phyloP scores from a whole-genome alignment of 1,140 invertebrate species.

The Pollicipes pollicipes region DNA sequence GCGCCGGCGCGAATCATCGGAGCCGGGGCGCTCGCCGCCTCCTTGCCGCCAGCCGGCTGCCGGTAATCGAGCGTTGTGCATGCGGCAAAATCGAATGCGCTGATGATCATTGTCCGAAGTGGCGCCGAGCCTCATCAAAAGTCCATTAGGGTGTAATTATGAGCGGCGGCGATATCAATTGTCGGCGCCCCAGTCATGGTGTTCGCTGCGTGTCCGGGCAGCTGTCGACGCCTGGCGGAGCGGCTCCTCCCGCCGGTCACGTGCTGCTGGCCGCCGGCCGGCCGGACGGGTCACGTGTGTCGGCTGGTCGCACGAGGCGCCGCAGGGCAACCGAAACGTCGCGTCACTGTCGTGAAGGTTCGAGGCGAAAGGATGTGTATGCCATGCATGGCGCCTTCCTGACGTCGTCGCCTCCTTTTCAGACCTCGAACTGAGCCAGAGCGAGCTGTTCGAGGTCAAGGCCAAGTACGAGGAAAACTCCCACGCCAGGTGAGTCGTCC shows the following conservation, averaged over 20 bases:
- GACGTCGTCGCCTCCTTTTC: background rate
- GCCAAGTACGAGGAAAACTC: conserved; percentile 17
- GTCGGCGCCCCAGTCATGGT: background rate
- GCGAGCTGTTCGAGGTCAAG: conserved; percentile 18
- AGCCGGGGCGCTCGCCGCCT: background rate
- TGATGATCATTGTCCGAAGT: background rate
- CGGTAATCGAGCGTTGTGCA: background rate
- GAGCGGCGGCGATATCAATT: background rate
- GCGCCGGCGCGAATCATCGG: background rate
- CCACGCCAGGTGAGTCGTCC: conserved; percentile 13
- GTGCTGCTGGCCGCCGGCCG: too few relatives aligned
- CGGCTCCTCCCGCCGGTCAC: background rate
- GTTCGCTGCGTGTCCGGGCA: background rate
- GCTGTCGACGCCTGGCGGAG: background rate
- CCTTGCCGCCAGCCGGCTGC: background rate
- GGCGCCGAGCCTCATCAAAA: background rate
- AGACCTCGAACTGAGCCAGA: conserved; percentile 15
- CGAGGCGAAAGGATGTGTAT: too few relatives aligned
- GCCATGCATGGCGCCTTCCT: too few relatives aligned
- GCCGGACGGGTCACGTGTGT: too few relatives aligned
- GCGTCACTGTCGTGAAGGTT: too few relatives aligned
- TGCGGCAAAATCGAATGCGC: conserved; percentile 1
- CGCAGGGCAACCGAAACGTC: too few relatives aligned
- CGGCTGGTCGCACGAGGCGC: too few relatives aligned
- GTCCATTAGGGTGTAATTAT: background rate